Conservation (phyloP, 2,113 vertebrate genomes). For the Grammomys surdaster region DNA sequence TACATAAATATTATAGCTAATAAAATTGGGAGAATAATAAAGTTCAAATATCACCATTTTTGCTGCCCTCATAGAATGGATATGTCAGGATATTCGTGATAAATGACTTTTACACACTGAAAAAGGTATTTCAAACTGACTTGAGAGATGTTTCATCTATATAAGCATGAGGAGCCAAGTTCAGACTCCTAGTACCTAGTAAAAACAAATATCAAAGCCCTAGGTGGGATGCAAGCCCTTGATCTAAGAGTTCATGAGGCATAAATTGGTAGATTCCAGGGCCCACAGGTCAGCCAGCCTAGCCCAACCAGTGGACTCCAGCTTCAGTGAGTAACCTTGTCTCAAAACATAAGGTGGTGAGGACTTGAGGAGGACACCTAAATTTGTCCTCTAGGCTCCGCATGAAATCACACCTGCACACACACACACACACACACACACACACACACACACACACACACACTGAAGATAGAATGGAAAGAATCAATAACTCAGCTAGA, state of each 20-base stretch:
- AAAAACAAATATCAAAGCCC: not conserved
- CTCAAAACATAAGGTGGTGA: not conserved
- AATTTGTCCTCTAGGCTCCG: not conserved
- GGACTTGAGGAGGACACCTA: not conserved
- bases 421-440: not conserved
- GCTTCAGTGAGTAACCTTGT: not conserved
- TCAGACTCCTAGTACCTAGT: not conserved
- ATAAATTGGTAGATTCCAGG: not conserved
- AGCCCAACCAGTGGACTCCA: not conserved
- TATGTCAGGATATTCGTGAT: not conserved
- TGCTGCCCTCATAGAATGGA: not conserved
- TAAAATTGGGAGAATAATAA: conserved; percentile 1
- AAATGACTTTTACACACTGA: not conserved
- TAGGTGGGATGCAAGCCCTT: too few relatives aligned
- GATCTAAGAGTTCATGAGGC: not conserved
- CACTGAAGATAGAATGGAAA: not conserved
- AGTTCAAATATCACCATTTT: not conserved
- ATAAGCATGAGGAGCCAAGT: not conserved
- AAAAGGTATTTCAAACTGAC: not conserved
- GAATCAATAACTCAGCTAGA: not conserved
- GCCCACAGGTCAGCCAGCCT: too few relatives aligned
- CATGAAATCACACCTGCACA: not conserved
- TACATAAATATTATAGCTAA: not conserved
- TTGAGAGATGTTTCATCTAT: not conserved
- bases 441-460: not conserved